These are phyloP conservation scores for Borostomias antarcticus DNA, from an alignment of 2,797 vertebrate species.

Conservation along the genomic window DNA sequence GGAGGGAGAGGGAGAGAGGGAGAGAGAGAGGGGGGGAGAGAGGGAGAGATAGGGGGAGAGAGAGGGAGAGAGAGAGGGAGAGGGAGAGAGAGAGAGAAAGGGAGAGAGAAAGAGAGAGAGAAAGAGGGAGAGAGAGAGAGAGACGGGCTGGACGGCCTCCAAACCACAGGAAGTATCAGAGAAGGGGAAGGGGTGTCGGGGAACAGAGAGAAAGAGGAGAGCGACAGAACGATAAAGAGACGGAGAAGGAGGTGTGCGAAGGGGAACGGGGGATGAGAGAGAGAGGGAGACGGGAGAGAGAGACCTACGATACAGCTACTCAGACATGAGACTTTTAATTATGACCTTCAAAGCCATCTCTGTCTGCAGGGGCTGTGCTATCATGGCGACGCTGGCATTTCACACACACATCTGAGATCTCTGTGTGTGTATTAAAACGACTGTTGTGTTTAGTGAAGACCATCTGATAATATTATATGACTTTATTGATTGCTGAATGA, in stretches of 20 bases:
- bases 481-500: not conserved
- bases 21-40: not conserved
- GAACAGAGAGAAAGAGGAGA: slow-evolving; percentile 20
- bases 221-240: slow-evolving; percentile 31
- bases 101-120: slow-evolving; percentile 6
- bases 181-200: slow-evolving; percentile 50
- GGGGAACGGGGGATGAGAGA: slow-evolving; percentile 10
- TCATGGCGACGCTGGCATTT: not conserved
- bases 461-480: not conserved
- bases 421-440: slow-evolving; percentile 5
- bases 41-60: not conserved
- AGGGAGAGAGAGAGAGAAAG: slow-evolving; percentile 10
- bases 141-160: slow-evolving; percentile 82
- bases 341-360: slow-evolving; percentile 30
- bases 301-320: slow-evolving; percentile 32
- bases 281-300: slow-evolving; percentile 60
- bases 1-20: not conserved
- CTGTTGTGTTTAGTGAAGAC: slow-evolving; percentile 13
- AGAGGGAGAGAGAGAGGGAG: not conserved
- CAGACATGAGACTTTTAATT: slow-evolving; percentile 45
- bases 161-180: slow-evolving; percentile 82
- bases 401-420: no score
- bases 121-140: slow-evolving; percentile 16
- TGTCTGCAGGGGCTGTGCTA: slow-evolving; percentile 7
- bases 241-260: slow-evolving; percentile 1